Base-by-base conservation (phyloP, 2,113 vertebrate genomes). In the Lathamus discolor region DNA sequence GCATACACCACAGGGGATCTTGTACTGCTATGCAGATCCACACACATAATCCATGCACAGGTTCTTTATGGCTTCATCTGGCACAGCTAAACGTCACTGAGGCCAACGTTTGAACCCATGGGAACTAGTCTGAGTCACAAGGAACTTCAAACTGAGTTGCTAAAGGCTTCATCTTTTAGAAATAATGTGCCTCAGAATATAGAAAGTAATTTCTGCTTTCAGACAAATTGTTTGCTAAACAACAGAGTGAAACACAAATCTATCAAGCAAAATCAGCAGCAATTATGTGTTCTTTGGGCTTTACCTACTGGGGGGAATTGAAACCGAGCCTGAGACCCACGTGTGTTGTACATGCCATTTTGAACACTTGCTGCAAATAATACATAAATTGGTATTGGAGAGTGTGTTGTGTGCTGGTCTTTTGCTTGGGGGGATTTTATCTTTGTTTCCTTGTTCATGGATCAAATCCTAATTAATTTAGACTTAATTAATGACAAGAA, bases 181-280 rank as follows among this genome's bases (percentile, higher is more conserved):
- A 89, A 84, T 82, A 83, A 82, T 6, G 35, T 74, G 27, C 55
- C 29, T 75, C 83, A 70, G 37, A 83, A 72, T 17, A 66, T 0
- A 79, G 66, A 68, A 82, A 54, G n/a, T 55, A 77, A 66, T 84
- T 81, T 70, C 70, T 78, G 27, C 77, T 94, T 64, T 93, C 63
- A 87, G 67, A 67, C 48, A 86, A 93, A 93, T 62, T 70, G 63
- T 86, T 95, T 79, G 12, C 29, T 69, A 13, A 93, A 90, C 78
- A 85, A 24, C 44, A 54, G 59, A 43, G 33, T 24, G 27, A 73
- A 84, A 75, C 35, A 33, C 27, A 57, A 73, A 77, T 27, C 10
- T 44, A 27, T 41, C 24, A 49, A 64, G 41, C 1, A 9, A 82
- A 90, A 94, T 61, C 43, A 44, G 67, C 52, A 87, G 52, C 66